Conservation (phyloP, 2,113 vertebrate genomes). For the Barnardius zonarius region DNA sequence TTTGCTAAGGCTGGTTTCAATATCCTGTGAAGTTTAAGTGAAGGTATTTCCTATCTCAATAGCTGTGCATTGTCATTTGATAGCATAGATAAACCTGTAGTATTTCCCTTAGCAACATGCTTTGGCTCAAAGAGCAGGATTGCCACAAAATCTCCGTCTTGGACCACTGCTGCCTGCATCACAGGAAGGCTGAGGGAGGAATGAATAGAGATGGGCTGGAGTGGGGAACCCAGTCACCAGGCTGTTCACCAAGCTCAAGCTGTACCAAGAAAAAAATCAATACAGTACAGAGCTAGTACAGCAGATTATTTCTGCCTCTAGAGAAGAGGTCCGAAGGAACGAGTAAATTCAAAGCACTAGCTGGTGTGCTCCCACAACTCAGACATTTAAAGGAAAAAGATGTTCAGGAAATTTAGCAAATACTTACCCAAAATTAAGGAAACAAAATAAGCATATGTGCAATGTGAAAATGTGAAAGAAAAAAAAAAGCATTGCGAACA, state of each 20-base stretch:
- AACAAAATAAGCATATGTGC: background rate
- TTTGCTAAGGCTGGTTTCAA: constrained; percentile 42
- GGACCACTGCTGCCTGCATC: background rate
- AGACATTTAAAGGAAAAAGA: background rate
- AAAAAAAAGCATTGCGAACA: background rate
- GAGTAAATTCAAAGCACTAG: background rate
- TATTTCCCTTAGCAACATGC: background rate
- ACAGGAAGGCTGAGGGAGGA: background rate
- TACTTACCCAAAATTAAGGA: background rate
- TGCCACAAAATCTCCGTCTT: background rate
- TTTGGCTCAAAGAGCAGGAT: background rate
- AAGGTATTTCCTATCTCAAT: constrained; percentile 8
- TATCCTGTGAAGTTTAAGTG: constrained; percentile 46
- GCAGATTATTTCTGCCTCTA: background rate
- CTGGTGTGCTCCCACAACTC: background rate
- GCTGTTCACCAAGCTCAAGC: background rate
- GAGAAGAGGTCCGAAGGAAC: background rate
- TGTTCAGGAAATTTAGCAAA: background rate
- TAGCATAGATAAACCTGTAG: background rate
- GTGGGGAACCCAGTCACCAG: background rate
- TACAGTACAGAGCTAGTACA: background rate
- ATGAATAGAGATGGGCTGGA: background rate
- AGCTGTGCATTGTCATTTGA: background rate
- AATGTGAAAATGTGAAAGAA: background rate
- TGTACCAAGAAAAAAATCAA: background rate